These are phyloP conservation scores for Theristicus caerulescens DNA, from an alignment of 2,113 vertebrate species.

Conservation along the genomic window DNA sequence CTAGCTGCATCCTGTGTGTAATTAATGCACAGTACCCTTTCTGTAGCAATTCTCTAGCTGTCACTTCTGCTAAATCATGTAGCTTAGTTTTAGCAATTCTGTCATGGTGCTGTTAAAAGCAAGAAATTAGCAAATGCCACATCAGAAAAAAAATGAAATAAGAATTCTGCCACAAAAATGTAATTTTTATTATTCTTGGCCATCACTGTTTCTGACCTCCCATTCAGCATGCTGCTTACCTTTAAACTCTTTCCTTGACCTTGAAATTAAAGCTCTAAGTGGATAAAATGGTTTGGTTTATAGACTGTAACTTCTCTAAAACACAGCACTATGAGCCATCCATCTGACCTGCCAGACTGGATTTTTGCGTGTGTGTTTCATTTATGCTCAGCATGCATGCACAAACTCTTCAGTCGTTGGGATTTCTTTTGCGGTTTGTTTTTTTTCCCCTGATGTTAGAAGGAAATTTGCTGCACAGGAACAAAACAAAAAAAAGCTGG, in stretches of 20 bases:
- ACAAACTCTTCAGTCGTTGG: background rate
- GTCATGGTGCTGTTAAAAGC: background rate
- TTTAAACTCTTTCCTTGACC: background rate
- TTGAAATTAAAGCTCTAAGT: background rate
- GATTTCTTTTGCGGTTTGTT: background rate
- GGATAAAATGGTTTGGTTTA: background rate
- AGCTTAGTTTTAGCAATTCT: background rate
- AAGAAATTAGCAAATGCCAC: background rate
- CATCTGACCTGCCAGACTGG: background rate
- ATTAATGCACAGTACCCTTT: background rate
- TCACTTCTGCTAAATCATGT: background rate
- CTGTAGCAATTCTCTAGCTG: background rate
- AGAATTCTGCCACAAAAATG: background rate
- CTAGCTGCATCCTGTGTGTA: background rate
- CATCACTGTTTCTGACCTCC: background rate
- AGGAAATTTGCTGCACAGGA: background rate
- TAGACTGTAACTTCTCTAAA: background rate
- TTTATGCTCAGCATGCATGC: background rate
- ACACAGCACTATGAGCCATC: background rate
- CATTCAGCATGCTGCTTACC: background rate
- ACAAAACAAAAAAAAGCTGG: background rate
- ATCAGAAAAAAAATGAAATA: background rate
- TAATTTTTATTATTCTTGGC: background rate
- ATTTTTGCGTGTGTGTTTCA: background rate
- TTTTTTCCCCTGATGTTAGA: accelerated